Evolutionary conservation across 2,113 vertebrate genomes (phyloP).

Genomic region (Bucco capensis): DNA sequence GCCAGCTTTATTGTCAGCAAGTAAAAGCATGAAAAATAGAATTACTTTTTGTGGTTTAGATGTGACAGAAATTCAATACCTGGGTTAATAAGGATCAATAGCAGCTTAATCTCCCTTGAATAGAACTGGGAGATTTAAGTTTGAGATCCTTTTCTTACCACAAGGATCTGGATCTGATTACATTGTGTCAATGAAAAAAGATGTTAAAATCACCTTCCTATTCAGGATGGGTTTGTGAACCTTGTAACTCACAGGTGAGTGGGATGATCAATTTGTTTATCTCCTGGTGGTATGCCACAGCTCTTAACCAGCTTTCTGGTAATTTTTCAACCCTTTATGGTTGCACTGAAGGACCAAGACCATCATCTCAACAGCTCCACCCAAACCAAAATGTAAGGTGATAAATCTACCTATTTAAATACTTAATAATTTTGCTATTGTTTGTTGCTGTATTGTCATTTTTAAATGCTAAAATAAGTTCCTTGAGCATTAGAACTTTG

Average conservation of each 20-base stretch:
- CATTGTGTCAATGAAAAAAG: background rate
- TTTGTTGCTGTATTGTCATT: background rate
- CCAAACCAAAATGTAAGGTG: background rate
- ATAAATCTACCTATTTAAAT: background rate
- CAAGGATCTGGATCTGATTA: background rate
- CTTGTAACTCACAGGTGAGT: background rate
- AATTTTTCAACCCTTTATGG: background rate
- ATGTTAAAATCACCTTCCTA: background rate
- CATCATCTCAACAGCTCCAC: background rate
- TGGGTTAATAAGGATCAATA: conserved; percentile 10
- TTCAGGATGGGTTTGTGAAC: background rate
- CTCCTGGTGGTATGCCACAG: background rate
- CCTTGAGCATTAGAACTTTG: background rate
- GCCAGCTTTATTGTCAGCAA: background rate
- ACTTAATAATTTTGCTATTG: background rate
- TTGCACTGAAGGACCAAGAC: background rate
- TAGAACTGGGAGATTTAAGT: background rate
- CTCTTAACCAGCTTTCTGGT: background rate
- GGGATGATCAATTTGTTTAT: background rate
- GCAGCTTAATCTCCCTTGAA: background rate
- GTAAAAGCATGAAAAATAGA: conserved; percentile 20
- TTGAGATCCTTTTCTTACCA: background rate
- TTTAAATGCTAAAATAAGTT: background rate
- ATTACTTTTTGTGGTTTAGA: background rate
- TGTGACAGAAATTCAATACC: conserved; percentile 7